Conservation (phyloP, 2,113 vertebrate species). For the Sciurus niger region DNA sequence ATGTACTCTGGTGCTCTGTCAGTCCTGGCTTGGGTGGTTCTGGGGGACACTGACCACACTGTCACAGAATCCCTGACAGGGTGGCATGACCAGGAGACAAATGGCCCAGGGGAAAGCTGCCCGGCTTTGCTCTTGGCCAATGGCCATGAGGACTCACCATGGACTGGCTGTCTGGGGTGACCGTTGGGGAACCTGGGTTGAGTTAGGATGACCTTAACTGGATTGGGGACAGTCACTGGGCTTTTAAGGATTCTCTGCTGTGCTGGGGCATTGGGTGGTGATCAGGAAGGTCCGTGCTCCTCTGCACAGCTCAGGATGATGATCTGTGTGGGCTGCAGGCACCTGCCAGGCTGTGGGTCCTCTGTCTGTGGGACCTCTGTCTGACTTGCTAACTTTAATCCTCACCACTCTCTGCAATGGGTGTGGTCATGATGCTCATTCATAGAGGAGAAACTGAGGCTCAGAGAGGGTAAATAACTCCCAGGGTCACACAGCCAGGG, state of each 20-base stretch:
- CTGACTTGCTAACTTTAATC: too few relatives aligned
- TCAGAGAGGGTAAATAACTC: neutral
- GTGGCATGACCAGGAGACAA: neutral
- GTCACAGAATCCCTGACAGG: neutral
- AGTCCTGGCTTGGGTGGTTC: neutral
- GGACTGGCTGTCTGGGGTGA: too few relatives aligned
- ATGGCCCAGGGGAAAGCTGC: neutral
- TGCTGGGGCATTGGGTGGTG: fast-evolving
- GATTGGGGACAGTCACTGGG: neutral
- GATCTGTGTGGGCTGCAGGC: neutral
- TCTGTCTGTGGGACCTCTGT: too few relatives aligned
- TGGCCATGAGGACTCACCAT: neutral
- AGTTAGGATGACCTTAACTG: neutral
- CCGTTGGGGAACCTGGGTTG: fast-evolving
- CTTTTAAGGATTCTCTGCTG: neutral
- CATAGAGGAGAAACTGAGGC: neutral
- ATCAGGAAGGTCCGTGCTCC: neutral
- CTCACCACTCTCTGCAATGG: neutral
- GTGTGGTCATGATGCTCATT: neutral
- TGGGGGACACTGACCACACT: neutral
- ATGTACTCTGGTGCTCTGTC: neutral
- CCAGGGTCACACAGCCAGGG: neutral
- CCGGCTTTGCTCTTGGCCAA: neutral
- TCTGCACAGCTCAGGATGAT: neutral
- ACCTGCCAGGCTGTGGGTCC: neutral